Conservation (phyloP, 37 sponge, comb jelly and placozoan genomes). For the Ephydatia muelleri region DNA sequence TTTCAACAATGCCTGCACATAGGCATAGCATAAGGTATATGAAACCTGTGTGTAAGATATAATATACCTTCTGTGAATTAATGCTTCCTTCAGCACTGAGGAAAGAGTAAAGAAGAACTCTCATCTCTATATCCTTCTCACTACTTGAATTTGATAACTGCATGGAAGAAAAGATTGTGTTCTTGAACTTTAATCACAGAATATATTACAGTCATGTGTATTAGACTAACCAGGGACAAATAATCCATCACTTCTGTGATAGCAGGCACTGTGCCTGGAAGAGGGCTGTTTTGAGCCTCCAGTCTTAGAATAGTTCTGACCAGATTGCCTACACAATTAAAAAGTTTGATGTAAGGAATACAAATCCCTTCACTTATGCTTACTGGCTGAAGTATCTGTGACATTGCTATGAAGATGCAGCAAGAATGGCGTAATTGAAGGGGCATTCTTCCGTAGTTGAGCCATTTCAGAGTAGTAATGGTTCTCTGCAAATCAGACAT, state of each 20-base stretch:
- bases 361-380: neutral
- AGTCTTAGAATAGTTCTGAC: constrained; percentile 30
- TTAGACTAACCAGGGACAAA: constrained; percentile 15
- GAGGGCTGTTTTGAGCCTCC: constrained; percentile 38
- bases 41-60: neutral
- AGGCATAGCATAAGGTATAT: neutral
- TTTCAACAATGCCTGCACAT: constrained; percentile 14
- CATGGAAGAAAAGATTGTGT: neutral
- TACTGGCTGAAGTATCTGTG: neutral
- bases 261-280: constrained; percentile 32
- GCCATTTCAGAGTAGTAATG: neutral
- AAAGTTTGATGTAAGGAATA: neutral
- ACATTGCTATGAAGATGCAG: neutral
- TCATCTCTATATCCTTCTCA: constrained; percentile 29
- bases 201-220: neutral
- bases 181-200: neutral
- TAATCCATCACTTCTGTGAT: constrained; percentile 26
- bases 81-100: constrained; percentile 36
- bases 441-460: neutral
- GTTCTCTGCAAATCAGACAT: neutral
- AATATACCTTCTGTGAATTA: constrained; percentile 36
- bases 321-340: neutral
- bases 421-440: neutral
- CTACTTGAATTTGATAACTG: neutral
- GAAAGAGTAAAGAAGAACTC: constrained; percentile 37